Evolutionary conservation across 2,113 vertebrate genomes (phyloP).

Genomic region (Myrmophylax atrothorax): DNA sequence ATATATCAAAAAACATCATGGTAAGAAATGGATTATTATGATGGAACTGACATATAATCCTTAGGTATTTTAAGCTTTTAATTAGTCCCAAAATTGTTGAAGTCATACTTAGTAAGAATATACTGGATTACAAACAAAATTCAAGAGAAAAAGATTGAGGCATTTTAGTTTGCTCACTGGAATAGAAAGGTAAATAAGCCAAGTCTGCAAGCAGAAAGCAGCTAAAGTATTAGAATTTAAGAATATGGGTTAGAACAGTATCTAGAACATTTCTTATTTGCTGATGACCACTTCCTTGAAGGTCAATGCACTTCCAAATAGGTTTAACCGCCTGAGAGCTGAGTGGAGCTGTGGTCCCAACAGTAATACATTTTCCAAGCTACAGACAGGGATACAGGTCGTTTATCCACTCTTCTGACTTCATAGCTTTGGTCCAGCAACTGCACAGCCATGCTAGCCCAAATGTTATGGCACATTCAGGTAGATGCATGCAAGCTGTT

Average conservation of each 20-base stretch:
- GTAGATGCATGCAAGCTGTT: background rate
- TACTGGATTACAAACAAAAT: background rate
- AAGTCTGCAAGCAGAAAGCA: background rate
- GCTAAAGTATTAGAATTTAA: background rate
- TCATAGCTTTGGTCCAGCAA: background rate
- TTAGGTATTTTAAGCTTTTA: background rate
- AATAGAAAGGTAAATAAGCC: background rate
- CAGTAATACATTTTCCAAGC: background rate
- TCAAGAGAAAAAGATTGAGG: background rate
- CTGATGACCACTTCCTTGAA: background rate
- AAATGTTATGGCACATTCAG: background rate
- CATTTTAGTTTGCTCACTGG: background rate
- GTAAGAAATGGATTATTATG: background rate
- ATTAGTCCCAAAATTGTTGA: background rate
- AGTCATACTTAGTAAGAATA: background rate
- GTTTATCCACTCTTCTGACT: background rate
- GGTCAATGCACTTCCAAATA: accelerated
- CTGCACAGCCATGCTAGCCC: background rate
- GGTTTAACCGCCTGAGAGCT: background rate
- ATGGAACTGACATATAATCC: background rate
- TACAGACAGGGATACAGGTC: background rate
- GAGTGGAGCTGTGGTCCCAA: background rate
- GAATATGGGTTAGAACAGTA: background rate
- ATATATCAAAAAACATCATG: background rate
- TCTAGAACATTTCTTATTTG: background rate